These are phyloP conservation scores for Acronicta leporina DNA, from an alignment of 2,888 invertebrate species.

Conservation along the genomic window DNA sequence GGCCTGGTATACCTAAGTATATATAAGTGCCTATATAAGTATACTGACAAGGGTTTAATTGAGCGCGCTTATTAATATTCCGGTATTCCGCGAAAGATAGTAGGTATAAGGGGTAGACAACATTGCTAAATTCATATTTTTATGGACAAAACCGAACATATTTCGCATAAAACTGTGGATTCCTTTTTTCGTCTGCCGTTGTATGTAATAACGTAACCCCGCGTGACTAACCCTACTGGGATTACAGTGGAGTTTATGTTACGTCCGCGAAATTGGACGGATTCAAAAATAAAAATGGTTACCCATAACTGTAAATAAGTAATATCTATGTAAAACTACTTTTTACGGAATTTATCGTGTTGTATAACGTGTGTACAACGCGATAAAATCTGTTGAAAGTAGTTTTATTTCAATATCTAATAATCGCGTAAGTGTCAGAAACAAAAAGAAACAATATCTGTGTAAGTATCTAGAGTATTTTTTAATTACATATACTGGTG, in stretches of 20 bases:
- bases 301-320: slow-evolving; percentile 56
- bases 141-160: slow-evolving; percentile 62
- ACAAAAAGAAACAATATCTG: too few species aligned
- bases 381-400: too few species aligned
- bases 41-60: slow-evolving; percentile 2
- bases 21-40: too few species aligned
- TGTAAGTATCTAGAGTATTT: too few species aligned
- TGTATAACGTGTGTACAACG: too few species aligned
- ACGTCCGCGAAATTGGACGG: slow-evolving; percentile 68
- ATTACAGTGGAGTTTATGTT: slow-evolving; percentile 69
- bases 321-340: slow-evolving; percentile 27
- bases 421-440: too few species aligned
- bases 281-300: slow-evolving; percentile 69
- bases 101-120: slow-evolving; percentile 35
- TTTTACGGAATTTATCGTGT: too few species aligned
- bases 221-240: slow-evolving; percentile 67
- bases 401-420: too few species aligned
- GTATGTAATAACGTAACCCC: slow-evolving; percentile 65
- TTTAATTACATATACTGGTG: too few species aligned
- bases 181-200: slow-evolving; percentile 61
- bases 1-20: too few species aligned
- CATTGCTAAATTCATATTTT: slow-evolving; percentile 55
- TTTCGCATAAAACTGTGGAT: slow-evolving; percentile 64
- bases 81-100: slow-evolving; percentile 42
- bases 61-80: slow-evolving; percentile 47